Evolutionary conservation across 2,888 invertebrate species (phyloP), one percentile per base, ranked within the genome.

Genomic region (Agonopterix subpropinquella): DNA sequence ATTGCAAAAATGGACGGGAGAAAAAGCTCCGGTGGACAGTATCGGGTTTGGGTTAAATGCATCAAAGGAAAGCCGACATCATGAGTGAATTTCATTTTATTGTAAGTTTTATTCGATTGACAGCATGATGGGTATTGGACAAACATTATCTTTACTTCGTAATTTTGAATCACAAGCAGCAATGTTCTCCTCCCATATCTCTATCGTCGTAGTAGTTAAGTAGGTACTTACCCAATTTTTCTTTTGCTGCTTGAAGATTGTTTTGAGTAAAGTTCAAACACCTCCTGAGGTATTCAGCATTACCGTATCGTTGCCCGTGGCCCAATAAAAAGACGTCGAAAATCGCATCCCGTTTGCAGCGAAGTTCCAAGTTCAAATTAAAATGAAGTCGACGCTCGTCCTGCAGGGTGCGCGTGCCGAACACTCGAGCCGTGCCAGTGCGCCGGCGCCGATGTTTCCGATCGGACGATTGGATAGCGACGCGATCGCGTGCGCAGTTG

Each of bases 301-400:
- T 79, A 72, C 64, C 61, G 65, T 63, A 61, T 68, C 66, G 59
- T 57, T 65, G 70, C 65, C 68, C 65, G 65, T 69, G 67, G 55
- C 64, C 67, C 68, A 80, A 77, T 76, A 79, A 80, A 76, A 80
- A 77, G 68, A 73, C 58, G 64, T 66, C 64, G 61, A 61, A 75
- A 77, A 75, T 75, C 60, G 73, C 75, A 76, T 73, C 79, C 73
- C 72, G 75, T 65, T 72, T 41, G 62, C 51, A 53, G 64, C 62
- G 57, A 58, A 67, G 69, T 73, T 73, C 70, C 72, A 80, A 80
- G 76, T 80, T 80, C 76, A 74, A 80, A 79, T 78, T 78, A 76
- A 79, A 75, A 67, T 28, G 28, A 28, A 28, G 28, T 58, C 60
- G 67, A 67, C 39, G 13, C 48, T 41, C 59, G 61, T 65, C 62